A percentile compares a stretch with the other conserved stretches of the same genome.
Evolutionary conservation across 2,888 invertebrate species (phyloP).

Genomic region (Limulus polyphemus): DNA sequence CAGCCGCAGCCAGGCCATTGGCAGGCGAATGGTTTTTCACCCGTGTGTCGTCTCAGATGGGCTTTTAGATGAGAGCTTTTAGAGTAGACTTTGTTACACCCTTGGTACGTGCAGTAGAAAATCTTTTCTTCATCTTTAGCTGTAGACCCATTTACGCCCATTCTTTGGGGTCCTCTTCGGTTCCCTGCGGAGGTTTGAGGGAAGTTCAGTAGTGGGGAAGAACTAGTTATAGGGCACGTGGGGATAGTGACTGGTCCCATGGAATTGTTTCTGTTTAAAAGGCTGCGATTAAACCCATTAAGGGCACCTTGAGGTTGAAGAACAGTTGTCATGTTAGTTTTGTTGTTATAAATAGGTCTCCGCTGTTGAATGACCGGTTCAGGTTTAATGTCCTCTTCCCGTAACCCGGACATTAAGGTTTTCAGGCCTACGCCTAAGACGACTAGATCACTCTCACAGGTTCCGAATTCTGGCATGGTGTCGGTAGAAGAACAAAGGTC

Average conservation of each 20-base stretch:
- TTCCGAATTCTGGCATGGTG: not conserved
- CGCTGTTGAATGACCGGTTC: not conserved
- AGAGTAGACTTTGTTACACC: conserved; percentile 68
- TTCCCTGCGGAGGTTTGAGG: not conserved
- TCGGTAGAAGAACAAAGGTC: not conserved
- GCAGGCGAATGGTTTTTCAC: conserved; percentile 47
- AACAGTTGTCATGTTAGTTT: not conserved
- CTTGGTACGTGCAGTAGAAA: conserved; percentile 53
- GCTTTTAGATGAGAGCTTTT: conserved; percentile 83
- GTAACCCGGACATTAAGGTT: conserved; percentile 8
- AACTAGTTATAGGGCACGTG: not conserved
- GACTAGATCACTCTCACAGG: conserved; percentile 29
- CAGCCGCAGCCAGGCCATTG: conserved; percentile 63
- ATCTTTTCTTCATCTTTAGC: conserved; percentile 41
- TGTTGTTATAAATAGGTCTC: not conserved
- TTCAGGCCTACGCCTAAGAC: conserved; percentile 35
- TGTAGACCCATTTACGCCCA: not conserved
- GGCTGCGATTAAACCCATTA: not conserved
- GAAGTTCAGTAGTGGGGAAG: not conserved
- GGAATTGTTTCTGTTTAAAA: not conserved
- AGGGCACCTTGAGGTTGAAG: not conserved
- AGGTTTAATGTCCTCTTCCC: conserved; percentile 18
- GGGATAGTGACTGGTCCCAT: not conserved
- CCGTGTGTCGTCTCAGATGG: conserved; percentile 69
- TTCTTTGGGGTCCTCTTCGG: not conserved